Percentiles rank a stretch among this genome's conserved stretches.
Evolutionary conservation across 2,797 vertebrate genomes (phyloP).

Genomic region (Mormyrus hasselquistii): DNA sequence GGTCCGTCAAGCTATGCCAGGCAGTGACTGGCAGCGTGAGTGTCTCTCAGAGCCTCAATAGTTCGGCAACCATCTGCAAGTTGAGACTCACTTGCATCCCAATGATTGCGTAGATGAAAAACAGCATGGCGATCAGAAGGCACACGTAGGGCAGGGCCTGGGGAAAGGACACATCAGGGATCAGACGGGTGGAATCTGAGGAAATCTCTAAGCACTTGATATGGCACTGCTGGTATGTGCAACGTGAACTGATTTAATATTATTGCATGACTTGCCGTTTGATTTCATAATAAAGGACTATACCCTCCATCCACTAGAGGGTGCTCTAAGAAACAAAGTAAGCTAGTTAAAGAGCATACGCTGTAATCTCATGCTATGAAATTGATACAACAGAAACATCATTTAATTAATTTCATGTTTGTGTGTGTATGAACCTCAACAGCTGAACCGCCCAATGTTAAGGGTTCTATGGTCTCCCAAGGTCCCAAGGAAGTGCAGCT

Average conservation of each 20-base stretch:
- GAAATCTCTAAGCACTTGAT: background rate
- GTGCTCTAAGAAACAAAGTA: background rate
- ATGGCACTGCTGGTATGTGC: background rate
- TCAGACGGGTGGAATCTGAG: background rate
- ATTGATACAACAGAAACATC: background rate
- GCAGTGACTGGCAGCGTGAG: background rate
- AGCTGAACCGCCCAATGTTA: background rate
- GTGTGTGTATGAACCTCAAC: background rate
- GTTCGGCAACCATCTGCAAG: background rate
- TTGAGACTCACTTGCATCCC: constrained; percentile 87
- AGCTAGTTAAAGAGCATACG: background rate
- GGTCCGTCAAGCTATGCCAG: background rate
- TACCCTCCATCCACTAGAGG: background rate
- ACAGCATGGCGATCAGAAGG: constrained; percentile 96
- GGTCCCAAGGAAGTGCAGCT: background rate
- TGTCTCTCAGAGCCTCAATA: background rate
- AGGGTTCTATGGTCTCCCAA: background rate
- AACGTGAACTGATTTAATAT: background rate
- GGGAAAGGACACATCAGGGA: background rate
- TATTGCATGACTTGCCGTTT: background rate
- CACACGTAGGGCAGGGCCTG: constrained; percentile 96
- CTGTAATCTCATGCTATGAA: background rate
- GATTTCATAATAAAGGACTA: background rate
- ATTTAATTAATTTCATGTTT: background rate
- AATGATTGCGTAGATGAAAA: constrained; percentile 99